phyloP scores from a whole-genome alignment of 2,888 invertebrate genomes.

The Beris chalybata region DNA sequence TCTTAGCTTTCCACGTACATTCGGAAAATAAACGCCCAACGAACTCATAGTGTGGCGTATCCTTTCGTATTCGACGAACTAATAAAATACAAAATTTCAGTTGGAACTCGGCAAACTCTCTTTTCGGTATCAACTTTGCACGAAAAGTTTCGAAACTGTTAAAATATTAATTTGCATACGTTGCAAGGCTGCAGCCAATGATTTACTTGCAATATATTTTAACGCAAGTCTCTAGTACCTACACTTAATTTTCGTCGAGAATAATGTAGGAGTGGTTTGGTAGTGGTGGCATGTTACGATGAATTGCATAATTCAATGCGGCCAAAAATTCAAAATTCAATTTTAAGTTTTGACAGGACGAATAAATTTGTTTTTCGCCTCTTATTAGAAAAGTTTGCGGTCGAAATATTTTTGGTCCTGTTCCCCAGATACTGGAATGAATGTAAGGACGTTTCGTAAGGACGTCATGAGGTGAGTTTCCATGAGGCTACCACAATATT shows the following conservation, averaged over 20 bases:
- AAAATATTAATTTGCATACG: conserved; percentile 38
- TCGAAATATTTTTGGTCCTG: not conserved
- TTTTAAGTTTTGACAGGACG: conserved; percentile 35
- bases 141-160: conserved; percentile 32
- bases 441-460: too few relatives aligned
- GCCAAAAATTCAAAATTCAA: conserved; percentile 28
- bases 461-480: too few relatives aligned
- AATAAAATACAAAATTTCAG: conserved; percentile 36
- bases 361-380: conserved; percentile 32
- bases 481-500: too few relatives aligned
- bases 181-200: conserved; percentile 15
- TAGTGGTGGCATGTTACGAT: conserved; percentile 8
- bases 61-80: conserved; percentile 27
- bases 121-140: conserved; percentile 26
- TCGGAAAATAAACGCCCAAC: conserved; percentile 1
- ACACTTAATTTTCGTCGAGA: conserved; percentile 3
- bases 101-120: conserved; percentile 26
- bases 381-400: conserved; percentile 30
- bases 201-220: conserved; percentile 14
- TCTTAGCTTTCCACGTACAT: not conserved
- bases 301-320: conserved; percentile 24
- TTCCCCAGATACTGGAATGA: too few relatives aligned
- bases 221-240: not conserved
- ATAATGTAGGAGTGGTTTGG: not conserved
- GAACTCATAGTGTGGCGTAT: conserved; percentile 1